Conservation (phyloP, 1,140 invertebrate genomes). For the Cecropterus lyciades region DNA sequence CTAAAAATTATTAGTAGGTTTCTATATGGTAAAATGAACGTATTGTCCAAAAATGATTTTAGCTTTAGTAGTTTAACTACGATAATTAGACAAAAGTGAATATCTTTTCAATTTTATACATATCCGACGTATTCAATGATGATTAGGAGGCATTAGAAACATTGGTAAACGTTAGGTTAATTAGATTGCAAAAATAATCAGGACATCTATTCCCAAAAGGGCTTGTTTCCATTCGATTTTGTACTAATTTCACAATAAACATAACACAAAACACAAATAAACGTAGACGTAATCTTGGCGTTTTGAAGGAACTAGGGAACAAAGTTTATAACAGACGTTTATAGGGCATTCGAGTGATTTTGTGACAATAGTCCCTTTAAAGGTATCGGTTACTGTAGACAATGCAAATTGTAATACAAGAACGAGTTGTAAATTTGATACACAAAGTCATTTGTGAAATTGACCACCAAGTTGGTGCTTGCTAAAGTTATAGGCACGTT, state of each 20-base stretch:
- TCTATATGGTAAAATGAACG: no score
- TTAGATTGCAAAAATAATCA: no score
- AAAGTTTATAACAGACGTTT: constrained; percentile 19
- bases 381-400: constrained; percentile 29
- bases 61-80: no score
- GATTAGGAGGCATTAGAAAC: no score
- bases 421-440: constrained; percentile 35
- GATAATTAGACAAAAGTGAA: no score
- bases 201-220: not conserved
- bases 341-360: constrained; percentile 23
- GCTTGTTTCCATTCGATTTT: not conserved
- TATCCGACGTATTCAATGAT: no score
- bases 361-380: constrained; percentile 25
- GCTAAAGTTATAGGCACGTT: constrained; percentile 11
- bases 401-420: constrained; percentile 32
- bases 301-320: constrained; percentile 21
- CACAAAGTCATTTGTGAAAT: constrained; percentile 34
- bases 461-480: constrained; percentile 18
- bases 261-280: constrained; percentile 17
- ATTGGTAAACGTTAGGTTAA: no score
- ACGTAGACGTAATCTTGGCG: constrained; percentile 28
- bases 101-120: no score
- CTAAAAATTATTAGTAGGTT: no score
- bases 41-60: no score
- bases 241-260: no score